Base-by-base conservation (phyloP, 2,113 vertebrate species). In the Pyxicephalus adspersus region DNA sequence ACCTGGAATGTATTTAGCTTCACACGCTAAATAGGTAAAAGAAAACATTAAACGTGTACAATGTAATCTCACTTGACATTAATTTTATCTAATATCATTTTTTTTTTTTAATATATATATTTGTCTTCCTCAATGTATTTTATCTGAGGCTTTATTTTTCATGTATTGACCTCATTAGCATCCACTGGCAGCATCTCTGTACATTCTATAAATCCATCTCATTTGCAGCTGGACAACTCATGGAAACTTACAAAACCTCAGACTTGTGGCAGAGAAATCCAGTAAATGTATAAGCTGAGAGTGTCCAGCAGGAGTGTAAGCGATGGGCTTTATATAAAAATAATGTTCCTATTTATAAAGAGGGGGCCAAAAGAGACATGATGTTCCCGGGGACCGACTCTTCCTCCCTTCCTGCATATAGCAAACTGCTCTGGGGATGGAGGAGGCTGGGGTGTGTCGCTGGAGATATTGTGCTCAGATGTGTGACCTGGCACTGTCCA, bases 381-480 rank as follows among this genome's bases (percentile, higher is more conserved):
- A 58, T 57, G 64, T 67, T 78, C 76, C 61, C 34, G 58, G 45
- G 81, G 25, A 87, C 52, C 19, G 23, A 23, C 58, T 64, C 63
- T 72, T 50, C 51, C 76, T 78, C 64, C 76, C 76, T 78, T 78
- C 76, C 76, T 78, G 76, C 64, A 38, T 55, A 52, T 64, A 55
- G 63, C 51, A n/a, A 65, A 61, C 75, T 28, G 60, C 50, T 58
- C n/a, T 38, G 20, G 58, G n/a, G 18, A 65, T 45, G 87, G 84
- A 50, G 86, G 86, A 86, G 86, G 89, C 86, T 84, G 87, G 86
- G 85, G 88, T 85, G 86, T 91, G 90, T 45, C 38, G 11, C 90
- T 89, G 77, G 79, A 90, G 92, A 92, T 94, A 94, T 91, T 94
- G 90, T 92, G 91, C 92, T 93, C 92, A 93, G 90, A 93, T 93